Evolutionary conservation across 2,888 invertebrate genomes (phyloP).

Genomic region (Athalia rosae): DNA sequence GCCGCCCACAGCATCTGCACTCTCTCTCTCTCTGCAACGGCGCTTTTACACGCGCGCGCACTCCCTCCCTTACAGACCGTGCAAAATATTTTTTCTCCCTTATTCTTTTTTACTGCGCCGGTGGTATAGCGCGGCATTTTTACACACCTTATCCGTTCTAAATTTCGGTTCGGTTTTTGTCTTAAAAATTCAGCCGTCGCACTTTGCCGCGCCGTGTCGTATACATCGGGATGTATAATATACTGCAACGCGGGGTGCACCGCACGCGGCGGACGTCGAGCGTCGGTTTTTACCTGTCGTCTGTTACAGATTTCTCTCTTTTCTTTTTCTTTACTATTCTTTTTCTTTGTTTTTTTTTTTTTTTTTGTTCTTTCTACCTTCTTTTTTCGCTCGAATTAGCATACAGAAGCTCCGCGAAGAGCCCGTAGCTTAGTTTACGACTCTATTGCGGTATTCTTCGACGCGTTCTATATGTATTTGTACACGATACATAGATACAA

Average conservation of each 20-base stretch:
- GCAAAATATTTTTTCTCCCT: too few relatives aligned
- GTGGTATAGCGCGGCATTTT: conserved; percentile 58
- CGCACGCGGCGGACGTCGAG: conserved; percentile 52
- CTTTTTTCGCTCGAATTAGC: conserved; percentile 45
- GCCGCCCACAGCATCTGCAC: too few relatives aligned
- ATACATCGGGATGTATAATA: too few relatives aligned
- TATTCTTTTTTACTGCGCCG: too few relatives aligned
- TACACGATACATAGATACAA: neutral
- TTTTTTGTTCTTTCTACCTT: conserved; percentile 52
- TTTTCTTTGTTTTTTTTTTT: conserved; percentile 45
- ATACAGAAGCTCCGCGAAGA: conserved; percentile 37
- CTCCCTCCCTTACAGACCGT: too few relatives aligned
- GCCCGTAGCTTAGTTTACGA: conserved; percentile 45
- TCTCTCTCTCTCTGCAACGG: too few relatives aligned
- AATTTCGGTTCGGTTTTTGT: too few relatives aligned
- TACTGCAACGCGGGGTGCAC: conserved; percentile 46
- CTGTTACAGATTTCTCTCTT: conserved; percentile 58
- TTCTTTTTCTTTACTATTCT: conserved; percentile 45
- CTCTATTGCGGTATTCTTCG: conserved; percentile 25
- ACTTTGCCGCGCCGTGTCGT: too few relatives aligned
- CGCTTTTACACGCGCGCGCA: too few relatives aligned
- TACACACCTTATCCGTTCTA: too few relatives aligned
- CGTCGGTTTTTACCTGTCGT: conserved; percentile 61
- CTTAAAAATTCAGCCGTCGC: too few relatives aligned
- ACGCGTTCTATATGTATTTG: too few relatives aligned